Percentiles rank a stretch among this genome's conserved stretches.
Conservation (phyloP, 2,888 invertebrate species). For the Ophioninae sp. region DNA sequence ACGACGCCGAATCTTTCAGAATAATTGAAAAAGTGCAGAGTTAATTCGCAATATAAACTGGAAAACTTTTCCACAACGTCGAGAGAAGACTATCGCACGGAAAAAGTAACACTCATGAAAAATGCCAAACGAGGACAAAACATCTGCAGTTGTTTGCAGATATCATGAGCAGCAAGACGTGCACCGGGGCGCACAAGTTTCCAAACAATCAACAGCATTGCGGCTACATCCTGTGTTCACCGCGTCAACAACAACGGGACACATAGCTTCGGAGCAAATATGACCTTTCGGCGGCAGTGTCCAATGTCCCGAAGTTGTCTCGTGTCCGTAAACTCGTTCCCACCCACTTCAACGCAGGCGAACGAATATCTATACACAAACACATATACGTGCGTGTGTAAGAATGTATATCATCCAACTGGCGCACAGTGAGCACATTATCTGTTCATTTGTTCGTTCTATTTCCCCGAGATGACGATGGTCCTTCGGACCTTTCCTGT, state of each 20-base stretch:
- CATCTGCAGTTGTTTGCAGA: slow-evolving; percentile 13
- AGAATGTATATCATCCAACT: not conserved
- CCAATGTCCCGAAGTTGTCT: slow-evolving; percentile 71
- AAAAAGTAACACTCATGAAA: not conserved
- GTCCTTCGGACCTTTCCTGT: slow-evolving; percentile 18
- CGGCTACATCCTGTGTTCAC: slow-evolving; percentile 67
- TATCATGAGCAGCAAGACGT: slow-evolving; percentile 64
- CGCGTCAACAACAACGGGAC: slow-evolving; percentile 51
- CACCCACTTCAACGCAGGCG: slow-evolving; percentile 20
- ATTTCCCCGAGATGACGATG: slow-evolving; percentile 52
- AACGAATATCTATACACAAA: not conserved
- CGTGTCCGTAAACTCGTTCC: slow-evolving; percentile 20
- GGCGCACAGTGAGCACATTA: slow-evolving; percentile 8
- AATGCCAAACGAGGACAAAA: not conserved
- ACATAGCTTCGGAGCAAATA: slow-evolving; percentile 64
- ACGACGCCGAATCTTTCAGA: not conserved
- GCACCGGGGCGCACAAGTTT: slow-evolving; percentile 64
- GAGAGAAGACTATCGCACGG: not conserved
- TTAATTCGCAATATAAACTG: not conserved
- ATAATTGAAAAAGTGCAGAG: not conserved
- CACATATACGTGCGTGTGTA: not conserved
- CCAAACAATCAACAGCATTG: slow-evolving; percentile 72
- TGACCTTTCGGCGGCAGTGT: slow-evolving; percentile 68
- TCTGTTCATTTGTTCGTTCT: slow-evolving; percentile 40
- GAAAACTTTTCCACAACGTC: not conserved